Evolutionary conservation across 2,888 invertebrate species (phyloP).

Genomic region (Apeira syringaria): DNA sequence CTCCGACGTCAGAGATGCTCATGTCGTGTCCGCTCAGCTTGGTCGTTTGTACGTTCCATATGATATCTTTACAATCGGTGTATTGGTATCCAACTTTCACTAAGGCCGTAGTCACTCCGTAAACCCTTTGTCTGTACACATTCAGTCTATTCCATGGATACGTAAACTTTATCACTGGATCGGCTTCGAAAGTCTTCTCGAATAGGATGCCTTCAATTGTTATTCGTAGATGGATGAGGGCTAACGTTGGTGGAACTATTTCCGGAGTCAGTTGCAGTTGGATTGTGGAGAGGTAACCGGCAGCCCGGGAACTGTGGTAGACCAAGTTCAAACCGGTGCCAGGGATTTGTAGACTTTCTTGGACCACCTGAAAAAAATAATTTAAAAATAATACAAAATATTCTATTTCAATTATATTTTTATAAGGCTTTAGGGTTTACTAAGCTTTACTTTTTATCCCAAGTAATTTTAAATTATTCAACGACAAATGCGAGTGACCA

Average conservation of each 20-base stretch:
- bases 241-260: constrained; percentile 90
- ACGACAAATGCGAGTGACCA: too few species aligned
- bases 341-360: constrained; percentile 96
- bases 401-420: too few species aligned
- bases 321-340: constrained; percentile 97
- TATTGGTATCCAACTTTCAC: constrained; percentile 99
- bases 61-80: constrained; percentile 94
- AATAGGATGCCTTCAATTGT: constrained; percentile 97
- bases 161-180: constrained; percentile 97
- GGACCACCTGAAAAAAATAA: constrained; percentile 87
- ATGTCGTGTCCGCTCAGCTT: constrained; percentile 98
- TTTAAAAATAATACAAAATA: too few species aligned
- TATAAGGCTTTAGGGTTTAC: too few species aligned
- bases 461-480: too few species aligned
- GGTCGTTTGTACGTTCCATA: constrained; percentile 98
- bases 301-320: constrained; percentile 97
- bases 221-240: constrained; percentile 95
- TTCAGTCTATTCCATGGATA: constrained; percentile 99
- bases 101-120: constrained; percentile 97
- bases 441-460: too few species aligned
- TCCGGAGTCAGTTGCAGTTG: constrained; percentile 95
- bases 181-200: constrained; percentile 97
- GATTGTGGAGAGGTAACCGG: constrained; percentile 96
- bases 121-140: constrained; percentile 97
- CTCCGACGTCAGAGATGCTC: constrained; percentile 98